These are phyloP conservation scores for Heliconius charithonia DNA, from an alignment of 2,888 invertebrate species.

Conservation along the genomic window DNA sequence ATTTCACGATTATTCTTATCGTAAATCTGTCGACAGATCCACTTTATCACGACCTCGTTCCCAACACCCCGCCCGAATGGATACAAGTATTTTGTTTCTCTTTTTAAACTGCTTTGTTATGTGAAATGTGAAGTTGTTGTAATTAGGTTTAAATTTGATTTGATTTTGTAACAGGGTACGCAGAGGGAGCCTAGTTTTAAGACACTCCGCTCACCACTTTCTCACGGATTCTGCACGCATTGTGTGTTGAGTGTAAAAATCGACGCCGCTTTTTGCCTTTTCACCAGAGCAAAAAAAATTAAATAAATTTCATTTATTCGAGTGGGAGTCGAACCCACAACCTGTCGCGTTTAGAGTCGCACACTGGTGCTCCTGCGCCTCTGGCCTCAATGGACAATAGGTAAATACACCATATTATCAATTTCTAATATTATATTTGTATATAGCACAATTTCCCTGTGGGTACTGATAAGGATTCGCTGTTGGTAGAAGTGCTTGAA, in stretches of 20 bases:
- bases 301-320: too few relatives aligned
- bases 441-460: constrained; percentile 67
- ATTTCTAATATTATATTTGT: constrained; percentile 9
- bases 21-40: constrained; percentile 7
- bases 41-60: constrained; percentile 9
- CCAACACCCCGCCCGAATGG: background rate
- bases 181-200: too few relatives aligned
- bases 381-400: background rate
- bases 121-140: background rate
- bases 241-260: too few relatives aligned
- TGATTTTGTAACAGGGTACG: too few relatives aligned
- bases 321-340: background rate
- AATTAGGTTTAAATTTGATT: too few relatives aligned
- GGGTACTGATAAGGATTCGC: constrained; percentile 48
- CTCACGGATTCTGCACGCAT: too few relatives aligned
- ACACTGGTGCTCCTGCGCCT: background rate
- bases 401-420: background rate
- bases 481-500: constrained; percentile 57
- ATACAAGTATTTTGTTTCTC: background rate
- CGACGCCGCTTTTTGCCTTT: too few relatives aligned
- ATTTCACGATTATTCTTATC: background rate
- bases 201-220: too few relatives aligned
- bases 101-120: background rate
- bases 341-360: background rate
- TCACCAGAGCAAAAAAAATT: too few relatives aligned